Base-by-base conservation (phyloP, 2,888 invertebrate species). In the Lepeophtheirus nordmannii region DNA sequence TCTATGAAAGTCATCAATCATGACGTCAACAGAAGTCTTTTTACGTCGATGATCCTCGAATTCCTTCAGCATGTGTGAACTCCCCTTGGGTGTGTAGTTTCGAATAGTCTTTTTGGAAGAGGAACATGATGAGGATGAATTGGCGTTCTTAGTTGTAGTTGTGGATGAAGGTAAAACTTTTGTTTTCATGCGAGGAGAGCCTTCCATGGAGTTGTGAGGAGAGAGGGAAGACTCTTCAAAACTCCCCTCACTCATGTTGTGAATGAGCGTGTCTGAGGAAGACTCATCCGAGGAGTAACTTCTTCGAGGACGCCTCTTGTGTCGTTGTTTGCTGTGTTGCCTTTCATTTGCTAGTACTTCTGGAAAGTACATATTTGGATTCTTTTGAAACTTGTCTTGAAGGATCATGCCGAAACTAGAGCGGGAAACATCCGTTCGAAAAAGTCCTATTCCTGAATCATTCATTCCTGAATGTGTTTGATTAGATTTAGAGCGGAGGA, bases 191-290 rank as follows among this genome's bases (percentile, higher is more conserved):
- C 57, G 22, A 10, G 65, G 65, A 58, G 53, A 58, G 10, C 65
- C 65, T 17, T 65, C 57, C 53, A 65, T 65, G 12, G 37, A 37
- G 39, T 65, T 56, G 20, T 65, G 65, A 17, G 62, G 62, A 17
- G 39, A 39, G 14, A 65, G 58, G 20, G 39, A 39, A 10, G 65
- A 65, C 58, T 65, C 58, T 20, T 65, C 65, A 37, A 53, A 65
- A 58, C 65, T 65, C 14, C 58, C 65, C 14, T 65, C 65, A 14
- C 58, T 58, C 65, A 65, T 65, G 65, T 65, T 65, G 40, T 65
- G 65, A 39, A 65, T 58, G 14, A 65, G 20, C 20, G 65, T 65
- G 20, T 65, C 65, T 1, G 64, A 56, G 37, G 46, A 53, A 10
- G 62, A 62, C n/a, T 20, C 17, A 14, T 62, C 62, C 2, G 11